A percentile compares a stretch with the other conserved stretches of the same genome.
These are phyloP conservation scores for Leptogaster cylindrica DNA, from an alignment of 2,888 invertebrate genomes.

Conservation along the genomic window DNA sequence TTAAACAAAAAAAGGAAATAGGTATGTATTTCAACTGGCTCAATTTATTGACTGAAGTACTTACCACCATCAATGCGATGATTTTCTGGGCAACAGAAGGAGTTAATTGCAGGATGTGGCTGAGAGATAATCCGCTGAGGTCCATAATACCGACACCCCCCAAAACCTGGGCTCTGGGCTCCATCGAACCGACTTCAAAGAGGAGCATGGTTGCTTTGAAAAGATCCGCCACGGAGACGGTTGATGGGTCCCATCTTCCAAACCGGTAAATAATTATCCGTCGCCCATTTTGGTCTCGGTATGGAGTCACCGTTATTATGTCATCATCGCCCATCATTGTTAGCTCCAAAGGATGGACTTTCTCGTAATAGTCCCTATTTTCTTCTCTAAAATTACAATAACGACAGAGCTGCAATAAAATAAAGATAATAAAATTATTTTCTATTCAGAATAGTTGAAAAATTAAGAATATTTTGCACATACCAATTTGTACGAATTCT, in stretches of 20 bases:
- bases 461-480: slow-evolving; percentile 53
- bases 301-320: slow-evolving; percentile 76
- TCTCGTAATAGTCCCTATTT: slow-evolving; percentile 72
- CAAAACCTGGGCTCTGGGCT: slow-evolving; percentile 75
- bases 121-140: slow-evolving; percentile 71
- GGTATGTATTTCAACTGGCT: not conserved
- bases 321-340: slow-evolving; percentile 71
- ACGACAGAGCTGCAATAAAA: slow-evolving; percentile 65
- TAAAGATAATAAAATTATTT: not conserved
- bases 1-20: slow-evolving; percentile 43
- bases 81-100: slow-evolving; percentile 73
- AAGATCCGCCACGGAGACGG: slow-evolving; percentile 70
- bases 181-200: slow-evolving; percentile 76
- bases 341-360: slow-evolving; percentile 71
- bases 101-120: slow-evolving; percentile 76
- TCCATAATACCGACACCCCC: slow-evolving; percentile 82
- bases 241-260: slow-evolving; percentile 77
- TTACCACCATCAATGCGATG: slow-evolving; percentile 74
- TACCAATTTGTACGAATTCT: slow-evolving; percentile 78
- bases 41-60: slow-evolving; percentile 52
- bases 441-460: not conserved
- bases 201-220: slow-evolving; percentile 75
- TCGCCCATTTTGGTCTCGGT: slow-evolving; percentile 76
- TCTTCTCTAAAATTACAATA: slow-evolving; percentile 78
- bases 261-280: slow-evolving; percentile 74